Base-by-base conservation (phyloP, 2,797 vertebrate genomes). In the Sebastes wilsoni region DNA sequence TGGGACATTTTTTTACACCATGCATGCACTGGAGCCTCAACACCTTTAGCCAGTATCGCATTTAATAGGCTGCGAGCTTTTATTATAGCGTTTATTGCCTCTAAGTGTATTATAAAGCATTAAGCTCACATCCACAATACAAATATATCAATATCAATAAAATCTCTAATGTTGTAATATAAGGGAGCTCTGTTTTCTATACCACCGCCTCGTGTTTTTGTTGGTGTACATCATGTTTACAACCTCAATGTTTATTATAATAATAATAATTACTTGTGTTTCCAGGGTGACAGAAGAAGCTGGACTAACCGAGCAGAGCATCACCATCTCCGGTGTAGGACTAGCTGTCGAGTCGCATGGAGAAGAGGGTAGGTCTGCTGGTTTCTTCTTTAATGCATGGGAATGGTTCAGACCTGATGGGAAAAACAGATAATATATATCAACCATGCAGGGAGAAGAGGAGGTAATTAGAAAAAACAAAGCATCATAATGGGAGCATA, bases 271-370 rank as follows among this genome's bases (percentile, higher is more conserved):
- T 60, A 77, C 86, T 89, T 89, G 81, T 75, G 65, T 90, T 88
- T 82, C 10, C 87, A 93, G 90, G 86, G 83, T 81, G 78, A 71
- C 79, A 85, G 85, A 87, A 42, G 74, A 77, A 87, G 80, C 92
- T 85, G 94, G 90, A 93, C 89, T 87, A 90, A 84, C 92, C 87
- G 85, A 88, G 90, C 89, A 75, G 91, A 72, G 92, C 94, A 92
- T 94, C 95, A 88, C 88, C 92, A 83, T 93, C 91, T 82, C 90
- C 87, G 91, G 91, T 72, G 91, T 83, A 76, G 91, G 89, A 90
- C 92, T 92, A 94, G 93, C 95, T 93, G 93, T 93, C 92, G 93
- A 93, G 92, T 81, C 95, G 95, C 95, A 96, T 96, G 96, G 96
- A 96, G 92, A 96, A 96, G 93, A 94, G 96, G 96, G 96, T 96